phyloP scores from a whole-genome alignment of 23 tunicate genomes.

The Ciona savignyi region DNA sequence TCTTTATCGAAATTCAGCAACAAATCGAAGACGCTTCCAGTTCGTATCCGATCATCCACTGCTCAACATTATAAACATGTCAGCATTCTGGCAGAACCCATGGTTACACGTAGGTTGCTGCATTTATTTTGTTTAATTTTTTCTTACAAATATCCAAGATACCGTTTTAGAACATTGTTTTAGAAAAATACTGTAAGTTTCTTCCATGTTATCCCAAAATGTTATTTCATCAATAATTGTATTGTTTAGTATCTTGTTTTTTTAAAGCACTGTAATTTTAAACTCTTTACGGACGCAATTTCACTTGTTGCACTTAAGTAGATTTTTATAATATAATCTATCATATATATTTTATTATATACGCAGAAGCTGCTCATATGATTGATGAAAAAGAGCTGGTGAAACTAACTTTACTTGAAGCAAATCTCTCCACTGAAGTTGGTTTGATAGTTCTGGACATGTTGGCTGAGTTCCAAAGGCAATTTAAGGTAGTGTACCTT shows the following conservation, averaged over 20 bases:
- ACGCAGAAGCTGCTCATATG: slow-evolving; percentile 64
- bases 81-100: slow-evolving; percentile 68
- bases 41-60: slow-evolving; percentile 57
- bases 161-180: too few relatives aligned
- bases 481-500: slow-evolving; percentile 52
- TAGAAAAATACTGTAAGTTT: too few relatives aligned
- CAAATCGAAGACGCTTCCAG: slow-evolving; percentile 56
- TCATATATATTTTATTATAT: too few relatives aligned
- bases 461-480: slow-evolving; percentile 69
- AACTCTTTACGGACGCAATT: too few relatives aligned
- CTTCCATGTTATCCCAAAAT: too few relatives aligned
- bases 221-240: too few relatives aligned
- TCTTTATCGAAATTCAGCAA: slow-evolving; percentile 52
- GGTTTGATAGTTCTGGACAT: slow-evolving; percentile 74
- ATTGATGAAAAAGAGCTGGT: slow-evolving; percentile 43
- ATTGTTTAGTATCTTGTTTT: too few relatives aligned
- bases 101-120: slow-evolving; percentile 69
- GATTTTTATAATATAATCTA: too few relatives aligned
- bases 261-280: too few relatives aligned
- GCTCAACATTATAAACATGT: slow-evolving; percentile 57
- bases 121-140: too few relatives aligned
- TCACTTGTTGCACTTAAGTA: too few relatives aligned
- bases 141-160: too few relatives aligned
- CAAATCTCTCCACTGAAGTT: slow-evolving; percentile 65
- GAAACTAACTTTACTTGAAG: slow-evolving; percentile 32